Evolutionary conservation across 2,113 vertebrate genomes (phyloP).

Genomic region (Colistium nudipinnis): DNA sequence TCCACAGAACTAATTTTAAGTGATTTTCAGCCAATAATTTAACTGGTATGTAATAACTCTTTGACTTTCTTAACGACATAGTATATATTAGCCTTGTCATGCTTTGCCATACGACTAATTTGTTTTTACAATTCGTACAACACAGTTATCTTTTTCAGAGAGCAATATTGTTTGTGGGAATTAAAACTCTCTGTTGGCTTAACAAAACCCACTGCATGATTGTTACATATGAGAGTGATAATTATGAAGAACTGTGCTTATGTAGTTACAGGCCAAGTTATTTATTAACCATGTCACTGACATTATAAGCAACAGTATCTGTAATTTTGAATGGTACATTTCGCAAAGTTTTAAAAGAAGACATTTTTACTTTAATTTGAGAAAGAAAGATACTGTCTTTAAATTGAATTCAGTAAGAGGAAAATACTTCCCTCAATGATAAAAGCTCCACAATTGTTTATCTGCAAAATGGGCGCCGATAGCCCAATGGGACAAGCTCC

Average conservation of each 20-base stretch:
- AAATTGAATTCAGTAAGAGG: constrained; percentile 28
- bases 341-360: background rate
- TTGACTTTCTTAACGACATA: constrained; percentile 15
- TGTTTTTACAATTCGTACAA: constrained; percentile 24
- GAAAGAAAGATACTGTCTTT: background rate
- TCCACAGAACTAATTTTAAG: constrained; percentile 23
- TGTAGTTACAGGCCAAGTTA: constrained; percentile 8
- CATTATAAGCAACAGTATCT: background rate
- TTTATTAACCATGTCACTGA: background rate
- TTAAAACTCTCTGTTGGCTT: constrained; percentile 24
- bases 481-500: constrained; percentile 42
- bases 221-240: background rate
- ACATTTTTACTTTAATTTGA: background rate
- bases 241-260: constrained; percentile 3
- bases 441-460: constrained; percentile 59
- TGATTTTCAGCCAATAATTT: constrained; percentile 39
- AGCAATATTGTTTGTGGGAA: constrained; percentile 10
- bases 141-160: constrained; percentile 33
- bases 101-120: constrained; percentile 41
- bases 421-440: constrained; percentile 13
- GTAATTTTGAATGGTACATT: background rate
- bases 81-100: constrained; percentile 15
- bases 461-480: constrained; percentile 39
- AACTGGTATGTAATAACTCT: constrained; percentile 31
- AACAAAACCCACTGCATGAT: constrained; percentile 7